These are phyloP conservation scores for Sorex fumeus DNA, from an alignment of 2,113 vertebrate genomes.

Conservation along the genomic window DNA sequence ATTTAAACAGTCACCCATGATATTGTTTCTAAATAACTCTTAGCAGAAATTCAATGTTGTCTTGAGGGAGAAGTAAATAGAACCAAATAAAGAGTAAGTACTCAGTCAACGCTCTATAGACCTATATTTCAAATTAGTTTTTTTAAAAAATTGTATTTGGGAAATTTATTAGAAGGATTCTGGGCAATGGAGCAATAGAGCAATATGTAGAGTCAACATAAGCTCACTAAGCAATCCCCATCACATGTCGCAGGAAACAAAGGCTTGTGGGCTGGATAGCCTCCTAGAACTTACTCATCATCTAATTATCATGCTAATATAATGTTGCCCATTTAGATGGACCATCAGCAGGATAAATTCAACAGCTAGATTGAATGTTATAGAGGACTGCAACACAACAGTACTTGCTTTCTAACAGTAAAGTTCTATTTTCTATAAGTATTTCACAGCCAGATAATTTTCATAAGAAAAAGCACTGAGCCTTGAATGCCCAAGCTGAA, in stretches of 20 bases:
- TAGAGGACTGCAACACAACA: neutral
- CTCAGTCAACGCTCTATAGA: neutral
- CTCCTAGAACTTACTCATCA: accelerated
- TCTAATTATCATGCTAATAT: neutral
- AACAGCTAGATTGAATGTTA: neutral
- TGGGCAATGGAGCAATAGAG: neutral
- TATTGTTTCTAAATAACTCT: neutral
- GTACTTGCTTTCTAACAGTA: neutral
- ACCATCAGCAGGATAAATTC: neutral
- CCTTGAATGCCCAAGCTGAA: constrained; percentile 62
- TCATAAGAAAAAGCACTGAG: constrained; percentile 61
- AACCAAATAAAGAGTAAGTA: constrained; percentile 27
- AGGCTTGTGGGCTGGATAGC: neutral
- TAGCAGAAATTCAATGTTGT: neutral
- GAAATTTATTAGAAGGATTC: neutral
- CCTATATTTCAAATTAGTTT: neutral
- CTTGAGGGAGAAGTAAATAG: constrained; percentile 5
- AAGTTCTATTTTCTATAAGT: constrained; percentile 51
- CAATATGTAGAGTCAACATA: accelerated
- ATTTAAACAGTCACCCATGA: neutral
- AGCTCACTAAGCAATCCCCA: accelerated
- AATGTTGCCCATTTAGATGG: neutral
- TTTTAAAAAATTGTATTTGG: neutral
- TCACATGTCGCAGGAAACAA: neutral
- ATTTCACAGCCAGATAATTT: constrained; percentile 67